Base-by-base conservation (phyloP, 2,888 invertebrate species). In the Dyspetes luteomarginatus region DNA sequence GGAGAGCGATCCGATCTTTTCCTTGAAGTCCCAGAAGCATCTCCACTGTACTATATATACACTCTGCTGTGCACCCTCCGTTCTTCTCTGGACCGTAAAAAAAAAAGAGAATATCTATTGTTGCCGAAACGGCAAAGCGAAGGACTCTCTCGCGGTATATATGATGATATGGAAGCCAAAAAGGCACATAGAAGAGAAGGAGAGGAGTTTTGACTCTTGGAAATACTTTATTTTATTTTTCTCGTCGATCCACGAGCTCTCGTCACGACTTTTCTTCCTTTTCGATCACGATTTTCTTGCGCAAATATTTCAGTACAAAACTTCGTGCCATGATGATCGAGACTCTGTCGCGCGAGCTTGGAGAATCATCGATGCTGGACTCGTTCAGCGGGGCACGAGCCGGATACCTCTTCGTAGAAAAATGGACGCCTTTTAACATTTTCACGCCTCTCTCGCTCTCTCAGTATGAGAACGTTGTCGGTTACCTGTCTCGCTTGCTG, bases 51-150 rank as follows among this genome's bases (percentile, higher is more conserved):
- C 12, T 26, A 19, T 52, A 50, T 28, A 62, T 36, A 12, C 7
- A 36, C 36, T 36, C 36, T 30, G 26, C 12, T 26, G 24, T 19
- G 3, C 19, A 9, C 24, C 17, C 30, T 43, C 81, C 78, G 58
- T 60, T 65, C 52, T 58, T 36, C 68, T 62, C 48, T 69, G 36
- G 48, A 67, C 52, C 78, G 69, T 78, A 48, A 30, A 75, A 26
- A 69, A 69, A 52, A 74, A 52, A 69, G 43, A 68, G 41, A 71
- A 68, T 26, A 52, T 58, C 81, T 60, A 81, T 81, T 81, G 81
- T 81, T 74, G 69, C 50, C 69, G 69, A 74, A 77, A 78, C 68
- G 80, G 72, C 62, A n/a, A 60, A 75, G 68, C 67, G 26, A 73
- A 48, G 43, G 65, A 55, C 12, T 30, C 24, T 55, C 43, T 48